These are phyloP conservation scores for Oxycera nigricornis DNA, from an alignment of 2,888 invertebrate genomes.

Conservation along the genomic window DNA sequence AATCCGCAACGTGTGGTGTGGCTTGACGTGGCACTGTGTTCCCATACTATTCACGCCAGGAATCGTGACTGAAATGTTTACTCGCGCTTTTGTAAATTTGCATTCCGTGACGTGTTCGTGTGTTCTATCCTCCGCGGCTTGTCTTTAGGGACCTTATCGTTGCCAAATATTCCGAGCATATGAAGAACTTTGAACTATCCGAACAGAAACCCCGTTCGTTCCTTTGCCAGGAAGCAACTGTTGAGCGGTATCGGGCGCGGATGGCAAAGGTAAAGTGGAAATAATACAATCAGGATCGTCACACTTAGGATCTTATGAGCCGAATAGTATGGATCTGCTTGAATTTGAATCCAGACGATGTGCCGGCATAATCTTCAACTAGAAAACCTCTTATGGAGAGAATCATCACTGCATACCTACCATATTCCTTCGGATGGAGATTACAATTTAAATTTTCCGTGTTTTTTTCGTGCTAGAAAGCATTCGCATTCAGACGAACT, in stretches of 20 bases:
- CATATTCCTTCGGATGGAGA: neutral
- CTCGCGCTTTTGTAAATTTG: conserved; percentile 24
- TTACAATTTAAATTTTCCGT: conserved; percentile 28
- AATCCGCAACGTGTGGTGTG: neutral
- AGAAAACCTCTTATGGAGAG: neutral
- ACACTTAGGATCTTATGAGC: conserved; percentile 22
- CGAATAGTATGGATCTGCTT: neutral
- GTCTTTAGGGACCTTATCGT: neutral
- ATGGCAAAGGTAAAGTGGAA: conserved; percentile 24
- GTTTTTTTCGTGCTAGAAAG: neutral
- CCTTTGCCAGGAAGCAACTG: neutral
- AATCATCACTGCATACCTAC: conserved; percentile 18
- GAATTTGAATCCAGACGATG: neutral
- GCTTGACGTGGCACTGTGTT: neutral
- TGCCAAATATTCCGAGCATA: conserved; percentile 18
- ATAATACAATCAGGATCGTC: conserved; percentile 35
- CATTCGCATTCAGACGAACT: conserved; percentile 14
- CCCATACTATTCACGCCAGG: neutral
- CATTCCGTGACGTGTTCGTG: conserved; percentile 35
- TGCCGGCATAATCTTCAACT: neutral
- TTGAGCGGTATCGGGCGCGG: neutral
- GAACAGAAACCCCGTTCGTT: neutral
- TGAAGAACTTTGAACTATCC: conserved; percentile 20
- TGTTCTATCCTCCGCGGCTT: conserved; percentile 16
- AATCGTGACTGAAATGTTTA: conserved; percentile 39